phyloP scores from a whole-genome alignment of 2,888 invertebrate species.

The Empis livida region DNA sequence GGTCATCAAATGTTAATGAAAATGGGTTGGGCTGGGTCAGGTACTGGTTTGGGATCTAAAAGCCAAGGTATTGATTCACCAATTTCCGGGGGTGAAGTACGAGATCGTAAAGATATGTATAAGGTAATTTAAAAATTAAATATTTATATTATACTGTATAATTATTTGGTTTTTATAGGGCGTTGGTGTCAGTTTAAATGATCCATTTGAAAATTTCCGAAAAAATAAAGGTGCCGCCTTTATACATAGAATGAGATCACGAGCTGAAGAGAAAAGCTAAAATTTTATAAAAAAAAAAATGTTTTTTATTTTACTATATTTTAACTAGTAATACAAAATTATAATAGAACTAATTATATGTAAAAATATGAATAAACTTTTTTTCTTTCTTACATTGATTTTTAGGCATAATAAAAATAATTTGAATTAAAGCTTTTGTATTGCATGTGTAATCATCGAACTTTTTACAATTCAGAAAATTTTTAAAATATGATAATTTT shows the following conservation, averaged over 20 bases:
- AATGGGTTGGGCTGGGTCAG: slow-evolving; percentile 92
- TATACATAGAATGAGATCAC: slow-evolving; percentile 84
- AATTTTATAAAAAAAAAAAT: too few relatives aligned
- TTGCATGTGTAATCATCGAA: too few relatives aligned
- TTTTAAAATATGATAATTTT: too few relatives aligned
- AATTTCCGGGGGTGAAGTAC: slow-evolving; percentile 77
- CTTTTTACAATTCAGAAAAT: too few relatives aligned
- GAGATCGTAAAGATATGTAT: slow-evolving; percentile 86
- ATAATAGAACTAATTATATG: too few relatives aligned
- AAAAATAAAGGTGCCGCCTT: slow-evolving; percentile 93
- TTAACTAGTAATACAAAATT: too few relatives aligned
- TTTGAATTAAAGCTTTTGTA: too few relatives aligned
- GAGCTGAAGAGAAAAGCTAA: slow-evolving; percentile 57
- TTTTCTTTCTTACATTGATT: too few relatives aligned
- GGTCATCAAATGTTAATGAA: slow-evolving; percentile 94
- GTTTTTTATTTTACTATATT: too few relatives aligned
- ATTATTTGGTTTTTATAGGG: slow-evolving; percentile 42
- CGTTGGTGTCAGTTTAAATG: slow-evolving; percentile 81
- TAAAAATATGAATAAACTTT: too few relatives aligned
- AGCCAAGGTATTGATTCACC: slow-evolving; percentile 95
- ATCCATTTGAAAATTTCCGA: slow-evolving; percentile 94
- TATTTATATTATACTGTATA: background rate
- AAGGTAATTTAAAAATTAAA: slow-evolving; percentile 39
- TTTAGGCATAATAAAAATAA: too few relatives aligned
- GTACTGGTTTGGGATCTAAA: slow-evolving; percentile 82